A percentile compares a stretch with the other conserved stretches of the same genome.
Evolutionary conservation across 2,797 vertebrate species (phyloP).

Genomic region (Novumbra hubbsi): DNA sequence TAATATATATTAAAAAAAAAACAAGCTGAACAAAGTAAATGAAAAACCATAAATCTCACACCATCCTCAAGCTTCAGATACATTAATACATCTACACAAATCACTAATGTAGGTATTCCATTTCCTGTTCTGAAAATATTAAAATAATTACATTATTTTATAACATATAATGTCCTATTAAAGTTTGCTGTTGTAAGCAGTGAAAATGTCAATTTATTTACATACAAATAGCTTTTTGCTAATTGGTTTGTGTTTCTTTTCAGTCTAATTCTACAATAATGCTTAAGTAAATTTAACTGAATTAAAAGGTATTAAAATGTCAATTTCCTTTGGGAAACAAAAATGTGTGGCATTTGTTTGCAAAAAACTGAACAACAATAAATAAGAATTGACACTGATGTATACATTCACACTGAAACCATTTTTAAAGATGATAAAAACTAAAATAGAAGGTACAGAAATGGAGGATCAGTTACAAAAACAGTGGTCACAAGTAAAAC

Average conservation of each 20-base stretch:
- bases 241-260: slow-evolving; percentile 27
- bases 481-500: slow-evolving; percentile 46
- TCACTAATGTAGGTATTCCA: slow-evolving; percentile 34
- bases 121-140: slow-evolving; percentile 9
- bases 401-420: slow-evolving; percentile 45
- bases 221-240: slow-evolving; percentile 49
- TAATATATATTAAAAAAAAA: neutral
- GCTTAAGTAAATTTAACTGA: slow-evolving; percentile 29
- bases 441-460: slow-evolving; percentile 52
- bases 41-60: slow-evolving; percentile 6
- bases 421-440: slow-evolving; percentile 46
- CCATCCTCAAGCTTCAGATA: slow-evolving; percentile 10
- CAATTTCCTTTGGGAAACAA: neutral
- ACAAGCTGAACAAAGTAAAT: neutral
- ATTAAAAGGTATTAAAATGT: slow-evolving; percentile 9
- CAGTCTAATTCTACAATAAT: slow-evolving; percentile 21
- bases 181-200: slow-evolving; percentile 23
- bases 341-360: slow-evolving; percentile 23
- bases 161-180: slow-evolving; percentile 12
- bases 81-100: slow-evolving; percentile 8
- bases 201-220: slow-evolving; percentile 58
- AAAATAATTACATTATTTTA: slow-evolving; percentile 24
- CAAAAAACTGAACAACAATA: slow-evolving; percentile 53
- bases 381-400: slow-evolving; percentile 53
- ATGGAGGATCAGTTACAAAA: slow-evolving; percentile 43